Evolutionary conservation across 2,797 vertebrate species (phyloP).

Genomic region (Microctenopoma stevenorrisi): DNA sequence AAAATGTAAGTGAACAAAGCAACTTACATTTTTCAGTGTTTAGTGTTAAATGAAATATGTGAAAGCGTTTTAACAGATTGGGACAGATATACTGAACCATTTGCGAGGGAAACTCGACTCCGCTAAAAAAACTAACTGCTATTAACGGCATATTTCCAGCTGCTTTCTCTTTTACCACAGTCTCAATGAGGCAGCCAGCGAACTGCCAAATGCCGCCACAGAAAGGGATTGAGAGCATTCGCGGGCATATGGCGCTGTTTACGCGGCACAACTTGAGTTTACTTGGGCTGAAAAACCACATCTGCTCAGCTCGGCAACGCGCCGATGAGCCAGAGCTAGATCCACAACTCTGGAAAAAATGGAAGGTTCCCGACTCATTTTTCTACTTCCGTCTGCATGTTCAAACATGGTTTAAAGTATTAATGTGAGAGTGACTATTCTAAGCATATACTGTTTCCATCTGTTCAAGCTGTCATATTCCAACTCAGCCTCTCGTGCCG

Average conservation of each 20-base stretch:
- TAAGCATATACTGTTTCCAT: too few relatives aligned
- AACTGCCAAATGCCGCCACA: background rate
- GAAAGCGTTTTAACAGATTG: background rate
- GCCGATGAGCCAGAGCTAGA: background rate
- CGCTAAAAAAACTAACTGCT: background rate
- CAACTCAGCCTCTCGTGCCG: too few relatives aligned
- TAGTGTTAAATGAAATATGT: background rate
- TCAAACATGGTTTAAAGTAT: too few relatives aligned
- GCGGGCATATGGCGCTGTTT: slow-evolving; percentile 45
- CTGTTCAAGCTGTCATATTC: too few relatives aligned
- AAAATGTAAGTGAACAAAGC: slow-evolving; percentile 2
- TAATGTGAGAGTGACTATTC: too few relatives aligned
- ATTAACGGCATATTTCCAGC: background rate
- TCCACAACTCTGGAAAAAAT: background rate
- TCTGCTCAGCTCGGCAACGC: slow-evolving; percentile 15
- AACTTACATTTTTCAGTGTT: slow-evolving; percentile 2
- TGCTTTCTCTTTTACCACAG: slow-evolving; percentile 21
- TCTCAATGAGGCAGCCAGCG: slow-evolving; percentile 1
- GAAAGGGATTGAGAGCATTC: slow-evolving; percentile 7
- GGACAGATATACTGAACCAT: background rate
- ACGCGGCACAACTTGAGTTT: slow-evolving; percentile 40
- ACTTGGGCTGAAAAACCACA: slow-evolving; percentile 51
- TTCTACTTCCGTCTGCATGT: too few relatives aligned
- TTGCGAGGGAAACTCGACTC: background rate
- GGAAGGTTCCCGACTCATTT: too few relatives aligned